Conservation (phyloP, 2,113 vertebrate species). For the Nothoprocta pentlandii region DNA sequence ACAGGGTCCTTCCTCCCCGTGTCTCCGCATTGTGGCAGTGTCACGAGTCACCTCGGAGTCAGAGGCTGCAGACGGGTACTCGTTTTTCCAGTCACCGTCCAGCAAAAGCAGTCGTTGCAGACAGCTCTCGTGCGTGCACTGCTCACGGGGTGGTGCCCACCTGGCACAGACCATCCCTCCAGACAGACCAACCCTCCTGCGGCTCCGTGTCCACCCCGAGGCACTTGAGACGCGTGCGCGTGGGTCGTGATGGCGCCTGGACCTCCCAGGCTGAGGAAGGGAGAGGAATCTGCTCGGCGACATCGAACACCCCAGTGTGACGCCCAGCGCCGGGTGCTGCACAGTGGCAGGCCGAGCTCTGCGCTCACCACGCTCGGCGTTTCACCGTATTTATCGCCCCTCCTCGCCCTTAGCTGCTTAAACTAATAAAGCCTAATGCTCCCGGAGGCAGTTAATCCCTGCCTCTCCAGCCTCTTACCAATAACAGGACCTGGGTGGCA, state of each 20-base stretch:
- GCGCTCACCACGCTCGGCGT: neutral
- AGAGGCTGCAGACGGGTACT: too few relatives aligned
- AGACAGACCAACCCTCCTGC: too few relatives aligned
- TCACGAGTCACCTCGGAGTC: neutral
- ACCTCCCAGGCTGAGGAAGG: neutral
- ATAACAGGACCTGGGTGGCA: slow-evolving; percentile 64
- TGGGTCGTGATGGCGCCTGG: neutral
- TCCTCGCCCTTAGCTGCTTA: slow-evolving; percentile 56
- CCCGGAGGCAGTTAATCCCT: slow-evolving; percentile 52
- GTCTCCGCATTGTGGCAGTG: neutral
- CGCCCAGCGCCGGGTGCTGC: neutral
- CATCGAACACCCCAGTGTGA: accelerated
- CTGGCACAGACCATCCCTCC: neutral
- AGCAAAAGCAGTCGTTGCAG: too few relatives aligned
- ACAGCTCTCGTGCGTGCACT: too few relatives aligned
- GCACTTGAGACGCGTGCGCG: neutral
- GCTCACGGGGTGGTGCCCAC: too few relatives aligned
- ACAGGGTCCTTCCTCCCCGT: neutral
- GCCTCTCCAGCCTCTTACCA: slow-evolving; percentile 35
- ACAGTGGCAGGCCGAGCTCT: neutral
- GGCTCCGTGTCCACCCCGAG: neutral
- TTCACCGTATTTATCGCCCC: slow-evolving; percentile 56
- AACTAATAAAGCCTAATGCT: slow-evolving; percentile 70
- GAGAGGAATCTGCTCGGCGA: neutral
- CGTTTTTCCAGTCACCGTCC: too few relatives aligned